Conservation (phyloP, 2,113 vertebrate genomes). For the Hemiprocne comata region DNA sequence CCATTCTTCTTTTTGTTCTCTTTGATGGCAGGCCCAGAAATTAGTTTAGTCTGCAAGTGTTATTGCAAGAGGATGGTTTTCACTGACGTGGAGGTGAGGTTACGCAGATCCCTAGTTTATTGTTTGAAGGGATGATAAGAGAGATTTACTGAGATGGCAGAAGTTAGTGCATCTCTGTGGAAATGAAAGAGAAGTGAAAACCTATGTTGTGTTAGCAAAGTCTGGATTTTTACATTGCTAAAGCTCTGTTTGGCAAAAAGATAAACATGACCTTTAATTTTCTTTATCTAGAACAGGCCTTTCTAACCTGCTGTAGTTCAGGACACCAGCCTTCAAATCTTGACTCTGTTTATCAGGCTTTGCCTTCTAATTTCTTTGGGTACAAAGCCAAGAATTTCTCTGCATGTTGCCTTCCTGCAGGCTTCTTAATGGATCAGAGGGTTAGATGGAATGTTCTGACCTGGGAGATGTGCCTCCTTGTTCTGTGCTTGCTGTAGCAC, state of each 20-base stretch:
- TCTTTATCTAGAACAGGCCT: conserved; percentile 13
- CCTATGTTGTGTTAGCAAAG: background rate
- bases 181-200: conserved; percentile 16
- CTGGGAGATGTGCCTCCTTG: background rate
- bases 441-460: conserved; percentile 43
- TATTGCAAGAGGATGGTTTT: background rate
- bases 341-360: conserved; percentile 15
- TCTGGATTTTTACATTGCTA: conserved; percentile 14
- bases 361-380: conserved; percentile 42
- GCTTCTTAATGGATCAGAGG: conserved; percentile 12
- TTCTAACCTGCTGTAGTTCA: conserved; percentile 25
- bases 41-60: conserved; percentile 3
- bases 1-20: background rate
- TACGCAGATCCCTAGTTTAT: background rate
- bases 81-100: background rate
- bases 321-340: conserved; percentile 27
- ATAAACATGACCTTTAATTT: conserved; percentile 28
- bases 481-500: background rate
- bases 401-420: background rate
- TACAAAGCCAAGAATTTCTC: conserved; percentile 40
- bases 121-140: conserved; percentile 22
- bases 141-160: conserved; percentile 5
- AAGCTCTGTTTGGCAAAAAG: background rate
- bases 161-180: background rate
- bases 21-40: conserved; percentile 36